phyloP scores from a whole-genome alignment of 2,888 invertebrate genomes.

The Bruchidius siliquastri region DNA sequence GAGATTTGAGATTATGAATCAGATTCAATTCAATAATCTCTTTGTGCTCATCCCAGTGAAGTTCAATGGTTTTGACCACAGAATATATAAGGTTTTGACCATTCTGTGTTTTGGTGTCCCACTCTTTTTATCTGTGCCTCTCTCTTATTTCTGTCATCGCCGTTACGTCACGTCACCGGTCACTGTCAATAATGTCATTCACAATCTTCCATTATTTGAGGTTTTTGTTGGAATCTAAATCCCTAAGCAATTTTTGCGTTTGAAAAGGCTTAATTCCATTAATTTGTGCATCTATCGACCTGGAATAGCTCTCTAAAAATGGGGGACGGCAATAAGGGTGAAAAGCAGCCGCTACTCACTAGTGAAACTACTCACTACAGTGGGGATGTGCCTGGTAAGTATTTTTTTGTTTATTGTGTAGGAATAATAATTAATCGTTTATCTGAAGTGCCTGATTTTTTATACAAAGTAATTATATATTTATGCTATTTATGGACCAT shows the following conservation, averaged over 20 bases:
- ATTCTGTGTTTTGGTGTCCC: too few relatives aligned
- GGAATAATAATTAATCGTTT: constrained; percentile 1
- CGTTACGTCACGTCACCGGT: not conserved
- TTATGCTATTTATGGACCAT: not conserved
- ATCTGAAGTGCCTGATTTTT: not conserved
- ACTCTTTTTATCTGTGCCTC: too few relatives aligned
- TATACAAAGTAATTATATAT: not conserved
- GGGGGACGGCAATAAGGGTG: constrained; percentile 29
- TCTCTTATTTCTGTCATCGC: too few relatives aligned
- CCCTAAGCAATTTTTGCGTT: not conserved
- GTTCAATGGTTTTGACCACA: too few relatives aligned
- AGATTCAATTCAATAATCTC: too few relatives aligned
- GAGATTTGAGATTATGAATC: too few relatives aligned
- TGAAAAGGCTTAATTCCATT: not conserved
- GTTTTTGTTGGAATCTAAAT: not conserved
- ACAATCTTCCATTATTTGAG: not conserved
- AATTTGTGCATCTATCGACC: not conserved
- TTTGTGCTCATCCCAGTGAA: too few relatives aligned
- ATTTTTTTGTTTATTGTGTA: constrained; percentile 3
- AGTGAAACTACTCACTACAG: constrained; percentile 28
- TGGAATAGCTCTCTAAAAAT: constrained; percentile 10
- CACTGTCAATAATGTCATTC: not conserved
- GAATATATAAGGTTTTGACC: too few relatives aligned
- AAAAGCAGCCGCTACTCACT: constrained; percentile 33
- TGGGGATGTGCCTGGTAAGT: constrained; percentile 29